phyloP scores from a whole-genome alignment of 2,797 vertebrate species.

The Epinephelus coioides region DNA sequence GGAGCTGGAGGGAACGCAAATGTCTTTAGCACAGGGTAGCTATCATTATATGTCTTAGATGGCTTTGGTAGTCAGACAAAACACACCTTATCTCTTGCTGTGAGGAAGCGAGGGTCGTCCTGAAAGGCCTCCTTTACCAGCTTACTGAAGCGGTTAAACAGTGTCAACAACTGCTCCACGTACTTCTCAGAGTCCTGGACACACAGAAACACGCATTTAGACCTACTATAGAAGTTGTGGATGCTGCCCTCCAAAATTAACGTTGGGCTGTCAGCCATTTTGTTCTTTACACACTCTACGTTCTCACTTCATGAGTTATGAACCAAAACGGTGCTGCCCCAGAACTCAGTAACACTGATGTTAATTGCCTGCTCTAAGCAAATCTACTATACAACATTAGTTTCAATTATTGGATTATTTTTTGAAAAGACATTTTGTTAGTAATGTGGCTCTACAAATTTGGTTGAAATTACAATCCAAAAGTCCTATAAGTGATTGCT shows the following conservation, averaged over 20 bases:
- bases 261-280: background rate
- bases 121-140: conserved; percentile 98
- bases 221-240: background rate
- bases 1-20: background rate
- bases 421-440: background rate
- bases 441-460: background rate
- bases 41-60: background rate
- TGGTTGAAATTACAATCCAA: background rate
- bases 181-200: conserved; percentile 97
- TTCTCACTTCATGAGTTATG: too few species aligned
- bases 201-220: conserved; percentile 13
- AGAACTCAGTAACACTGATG: too few species aligned
- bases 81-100: conserved; percentile 96
- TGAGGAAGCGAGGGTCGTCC: conserved; percentile 97
- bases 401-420: background rate
- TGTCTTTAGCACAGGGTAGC: background rate
- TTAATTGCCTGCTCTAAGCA: too few species aligned
- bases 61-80: background rate
- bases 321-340: too few species aligned
- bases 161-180: conserved; percentile 95
- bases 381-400: background rate
- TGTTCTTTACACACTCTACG: background rate
- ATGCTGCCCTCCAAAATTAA: background rate
- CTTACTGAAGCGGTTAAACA: conserved; percentile 99
- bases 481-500: too few species aligned